A percentile compares a stretch with the other conserved stretches of the same genome.
Evolutionary conservation across 1,140 invertebrate species (phyloP).

Genomic region (Chironomus tepperi): DNA sequence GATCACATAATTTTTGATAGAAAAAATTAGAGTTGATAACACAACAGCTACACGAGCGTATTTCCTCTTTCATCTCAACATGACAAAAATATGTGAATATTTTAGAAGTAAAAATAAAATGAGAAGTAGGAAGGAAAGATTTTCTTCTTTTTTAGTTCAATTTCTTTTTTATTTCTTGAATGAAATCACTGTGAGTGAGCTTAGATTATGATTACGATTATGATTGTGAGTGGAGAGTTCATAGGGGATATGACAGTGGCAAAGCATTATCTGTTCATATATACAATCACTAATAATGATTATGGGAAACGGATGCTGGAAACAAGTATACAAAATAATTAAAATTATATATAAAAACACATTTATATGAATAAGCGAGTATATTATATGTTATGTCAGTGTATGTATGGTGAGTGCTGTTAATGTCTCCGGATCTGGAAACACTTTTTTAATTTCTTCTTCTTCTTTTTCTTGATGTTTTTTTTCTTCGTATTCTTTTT

Average conservation of each 20-base stretch:
- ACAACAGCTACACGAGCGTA: too few relatives aligned
- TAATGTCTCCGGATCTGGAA: constrained; percentile 6
- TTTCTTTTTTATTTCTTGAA: neutral
- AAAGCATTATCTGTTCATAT: constrained; percentile 14
- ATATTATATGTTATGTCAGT: neutral
- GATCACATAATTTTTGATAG: neutral
- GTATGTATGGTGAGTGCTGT: neutral
- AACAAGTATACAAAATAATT: constrained; percentile 20
- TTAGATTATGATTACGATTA: too few relatives aligned
- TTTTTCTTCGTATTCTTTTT: neutral
- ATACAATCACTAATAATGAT: neutral
- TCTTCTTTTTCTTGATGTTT: neutral
- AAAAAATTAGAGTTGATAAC: neutral
- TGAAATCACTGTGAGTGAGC: neutral
- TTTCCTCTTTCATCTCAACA: too few relatives aligned
- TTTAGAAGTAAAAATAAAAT: too few relatives aligned
- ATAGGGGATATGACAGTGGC: neutral
- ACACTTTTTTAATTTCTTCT: constrained; percentile 1
- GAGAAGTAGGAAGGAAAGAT: too few relatives aligned
- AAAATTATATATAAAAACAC: constrained; percentile 7
- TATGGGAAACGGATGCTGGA: constrained; percentile 21
- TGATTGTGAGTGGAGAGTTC: neutral
- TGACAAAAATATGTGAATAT: too few relatives aligned
- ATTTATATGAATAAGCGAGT: neutral
- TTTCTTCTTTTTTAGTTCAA: too few relatives aligned